Evolutionary conservation across 2,113 vertebrate genomes (phyloP).

Genomic region (Felis chaus): DNA sequence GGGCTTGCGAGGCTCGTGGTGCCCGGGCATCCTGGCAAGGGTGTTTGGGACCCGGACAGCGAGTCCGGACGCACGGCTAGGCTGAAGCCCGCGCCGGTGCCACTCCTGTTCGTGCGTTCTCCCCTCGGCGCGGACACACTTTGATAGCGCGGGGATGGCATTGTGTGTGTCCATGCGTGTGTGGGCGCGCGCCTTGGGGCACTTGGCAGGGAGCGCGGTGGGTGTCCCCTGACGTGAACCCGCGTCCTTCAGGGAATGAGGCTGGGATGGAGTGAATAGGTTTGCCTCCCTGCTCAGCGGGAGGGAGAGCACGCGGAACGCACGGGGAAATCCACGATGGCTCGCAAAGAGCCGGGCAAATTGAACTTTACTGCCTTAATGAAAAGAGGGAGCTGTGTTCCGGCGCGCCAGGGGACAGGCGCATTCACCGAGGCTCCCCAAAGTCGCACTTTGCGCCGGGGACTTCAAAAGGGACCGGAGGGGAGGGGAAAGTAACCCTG

Average conservation of each 20-base stretch:
- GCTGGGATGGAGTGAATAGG: neutral
- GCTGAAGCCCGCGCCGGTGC: neutral
- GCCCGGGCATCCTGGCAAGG: neutral
- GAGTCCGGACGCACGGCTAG: neutral
- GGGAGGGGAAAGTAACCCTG: neutral
- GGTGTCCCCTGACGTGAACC: neutral
- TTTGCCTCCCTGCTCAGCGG: neutral
- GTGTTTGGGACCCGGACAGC: neutral
- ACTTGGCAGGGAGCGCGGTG: slow-evolving; percentile 59
- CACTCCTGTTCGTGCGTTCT: slow-evolving; percentile 2
- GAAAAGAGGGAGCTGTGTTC: slow-evolving; percentile 24
- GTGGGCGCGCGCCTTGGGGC: slow-evolving; percentile 42
- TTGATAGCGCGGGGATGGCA: slow-evolving; percentile 62
- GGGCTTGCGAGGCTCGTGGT: neutral
- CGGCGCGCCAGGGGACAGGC: slow-evolving; percentile 13
- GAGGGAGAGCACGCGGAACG: neutral
- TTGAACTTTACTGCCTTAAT: slow-evolving; percentile 74
- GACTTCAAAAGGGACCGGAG: neutral
- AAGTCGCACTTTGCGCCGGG: slow-evolving; percentile 29
- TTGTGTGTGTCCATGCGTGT: slow-evolving; percentile 34
- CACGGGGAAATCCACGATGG: neutral
- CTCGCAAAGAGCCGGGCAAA: neutral
- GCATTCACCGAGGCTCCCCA: neutral
- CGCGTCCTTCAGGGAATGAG: slow-evolving; percentile 67
- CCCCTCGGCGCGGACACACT: slow-evolving; percentile 44